Conservation (phyloP, 2,888 invertebrate species). For the Ceriagrion tenellum region DNA sequence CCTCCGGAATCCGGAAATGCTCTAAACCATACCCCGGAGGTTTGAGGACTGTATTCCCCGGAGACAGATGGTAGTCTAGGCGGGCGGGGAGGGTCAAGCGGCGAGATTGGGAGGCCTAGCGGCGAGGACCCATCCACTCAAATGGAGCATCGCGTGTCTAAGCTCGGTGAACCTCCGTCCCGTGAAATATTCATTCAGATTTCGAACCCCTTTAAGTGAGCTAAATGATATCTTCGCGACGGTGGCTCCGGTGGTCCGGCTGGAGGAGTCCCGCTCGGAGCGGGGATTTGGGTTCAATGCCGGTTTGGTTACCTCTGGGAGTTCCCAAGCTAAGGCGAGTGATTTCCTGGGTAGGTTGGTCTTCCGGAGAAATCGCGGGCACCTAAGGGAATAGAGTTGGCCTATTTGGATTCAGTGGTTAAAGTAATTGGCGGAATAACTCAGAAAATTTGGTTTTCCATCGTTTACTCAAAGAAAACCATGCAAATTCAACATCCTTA, state of each 20-base stretch:
- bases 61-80: background rate
- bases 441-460: no score
- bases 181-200: background rate
- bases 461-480: no score
- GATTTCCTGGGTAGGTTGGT: background rate
- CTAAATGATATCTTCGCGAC: background rate
- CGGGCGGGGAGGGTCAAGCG: background rate
- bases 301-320: background rate
- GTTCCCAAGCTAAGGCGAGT: background rate
- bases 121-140: background rate
- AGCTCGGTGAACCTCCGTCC: background rate
- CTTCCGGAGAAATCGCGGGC: background rate
- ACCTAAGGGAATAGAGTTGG: no score
- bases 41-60: background rate
- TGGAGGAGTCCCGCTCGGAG: background rate
- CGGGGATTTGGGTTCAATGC: background rate
- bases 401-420: no score
- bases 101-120: background rate
- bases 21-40: background rate
- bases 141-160: no score
- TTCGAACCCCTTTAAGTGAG: background rate
- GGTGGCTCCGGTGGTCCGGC: background rate
- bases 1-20: constrained; percentile 44
- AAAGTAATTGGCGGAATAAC: no score
- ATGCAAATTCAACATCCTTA: no score